These are phyloP conservation scores for Mirounga angustirostris DNA, from an alignment of 2,113 vertebrate genomes.

Conservation along the genomic window DNA sequence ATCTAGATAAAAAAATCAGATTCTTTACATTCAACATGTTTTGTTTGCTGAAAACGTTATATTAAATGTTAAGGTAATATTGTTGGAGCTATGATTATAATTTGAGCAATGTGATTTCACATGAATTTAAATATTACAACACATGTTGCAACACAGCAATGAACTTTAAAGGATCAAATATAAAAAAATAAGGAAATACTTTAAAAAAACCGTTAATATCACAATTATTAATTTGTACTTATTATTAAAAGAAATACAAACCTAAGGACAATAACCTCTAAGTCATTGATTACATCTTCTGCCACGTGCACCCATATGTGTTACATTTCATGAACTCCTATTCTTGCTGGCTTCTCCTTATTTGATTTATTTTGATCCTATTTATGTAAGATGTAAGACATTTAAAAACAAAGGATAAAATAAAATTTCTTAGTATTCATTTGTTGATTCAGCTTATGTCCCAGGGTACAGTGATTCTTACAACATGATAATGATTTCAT, in stretches of 20 bases:
- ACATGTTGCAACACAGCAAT: neutral
- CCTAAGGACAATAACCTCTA: neutral
- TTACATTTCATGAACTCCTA: neutral
- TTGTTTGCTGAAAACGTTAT: neutral
- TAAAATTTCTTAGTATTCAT: neutral
- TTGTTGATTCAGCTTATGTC: neutral
- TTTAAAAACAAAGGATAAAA: neutral
- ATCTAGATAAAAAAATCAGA: neutral
- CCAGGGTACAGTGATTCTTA: neutral
- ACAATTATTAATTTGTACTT: neutral
- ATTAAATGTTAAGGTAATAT: neutral
- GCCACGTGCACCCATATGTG: neutral
- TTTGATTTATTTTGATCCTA: neutral
- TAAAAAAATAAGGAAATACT: neutral
- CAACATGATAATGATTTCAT: neutral
- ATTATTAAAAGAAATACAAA: neutral
- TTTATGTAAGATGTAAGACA: neutral
- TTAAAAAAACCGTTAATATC: neutral
- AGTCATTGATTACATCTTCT: neutral
- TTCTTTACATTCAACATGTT: neutral
- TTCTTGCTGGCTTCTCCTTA: neutral
- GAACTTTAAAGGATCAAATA: neutral
- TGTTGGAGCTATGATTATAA: neutral
- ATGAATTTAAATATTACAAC: neutral
- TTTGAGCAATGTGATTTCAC: neutral